Evolutionary conservation across 1,140 invertebrate genomes (phyloP).

Genomic region (Anoplolepis gracilipes): DNA sequence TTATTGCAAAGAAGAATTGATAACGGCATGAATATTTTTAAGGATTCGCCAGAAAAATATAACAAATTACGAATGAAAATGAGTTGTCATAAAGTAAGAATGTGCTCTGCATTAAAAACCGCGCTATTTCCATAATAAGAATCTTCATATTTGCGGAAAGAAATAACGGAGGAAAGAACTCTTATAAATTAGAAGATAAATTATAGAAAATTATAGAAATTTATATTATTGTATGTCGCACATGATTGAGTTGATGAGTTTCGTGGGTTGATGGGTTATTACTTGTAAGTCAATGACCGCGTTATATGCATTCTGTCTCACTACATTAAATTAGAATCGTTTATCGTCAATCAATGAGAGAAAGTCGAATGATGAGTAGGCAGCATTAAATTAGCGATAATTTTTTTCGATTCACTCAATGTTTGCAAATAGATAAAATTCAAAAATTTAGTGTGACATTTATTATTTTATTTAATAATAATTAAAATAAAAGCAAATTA

Average conservation of each 20-base stretch:
- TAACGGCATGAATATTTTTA: conserved; percentile 28
- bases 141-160: conserved; percentile 4
- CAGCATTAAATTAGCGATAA: conserved; percentile 26
- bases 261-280: conserved; percentile 63
- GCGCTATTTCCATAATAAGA: background rate
- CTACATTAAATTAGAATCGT: conserved; percentile 72
- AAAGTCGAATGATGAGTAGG: conserved; percentile 57
- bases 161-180: background rate
- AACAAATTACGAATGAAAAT: background rate
- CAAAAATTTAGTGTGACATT: background rate
- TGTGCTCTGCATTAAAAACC: background rate
- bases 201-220: conserved; percentile 6
- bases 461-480: background rate
- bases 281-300: conserved; percentile 63
- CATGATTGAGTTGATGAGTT: conserved; percentile 42
- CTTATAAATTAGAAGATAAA: background rate
- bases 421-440: background rate
- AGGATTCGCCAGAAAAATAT: background rate
- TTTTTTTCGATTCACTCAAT: conserved; percentile 39
- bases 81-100: background rate
- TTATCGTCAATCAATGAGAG: conserved; percentile 74
- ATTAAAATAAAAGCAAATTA: background rate
- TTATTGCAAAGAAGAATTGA: conserved; percentile 27
- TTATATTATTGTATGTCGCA: conserved; percentile 18
- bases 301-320: conserved; percentile 56